phyloP scores from a whole-genome alignment of 2,888 invertebrate genomes.

The Amblyteles armatorius region DNA sequence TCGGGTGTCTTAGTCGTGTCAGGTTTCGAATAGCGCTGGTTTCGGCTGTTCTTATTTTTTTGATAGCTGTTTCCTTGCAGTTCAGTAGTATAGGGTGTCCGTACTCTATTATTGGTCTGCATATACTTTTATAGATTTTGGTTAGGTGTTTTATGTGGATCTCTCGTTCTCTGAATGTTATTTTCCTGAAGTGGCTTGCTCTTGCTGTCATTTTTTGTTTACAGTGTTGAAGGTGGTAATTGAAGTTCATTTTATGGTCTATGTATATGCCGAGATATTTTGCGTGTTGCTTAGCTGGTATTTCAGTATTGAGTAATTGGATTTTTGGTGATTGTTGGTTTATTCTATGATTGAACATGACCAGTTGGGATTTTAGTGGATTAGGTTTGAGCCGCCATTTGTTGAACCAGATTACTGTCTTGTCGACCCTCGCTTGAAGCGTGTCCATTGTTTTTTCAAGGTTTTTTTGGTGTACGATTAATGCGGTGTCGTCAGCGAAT shows the following conservation, averaged over 20 bases:
- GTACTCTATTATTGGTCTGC: not conserved
- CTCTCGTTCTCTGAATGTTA: not conserved
- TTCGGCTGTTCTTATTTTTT: not conserved
- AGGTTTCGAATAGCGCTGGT: not conserved
- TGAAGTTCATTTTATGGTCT: slow-evolving; percentile 3
- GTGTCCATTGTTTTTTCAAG: no score
- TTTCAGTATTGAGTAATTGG: no score
- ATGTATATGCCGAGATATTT: not conserved
- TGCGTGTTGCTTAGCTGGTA: no score
- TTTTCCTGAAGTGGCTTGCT: not conserved
- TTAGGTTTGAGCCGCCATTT: slow-evolving; percentile 16
- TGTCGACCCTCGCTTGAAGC: not conserved
- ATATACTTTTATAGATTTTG: no score
- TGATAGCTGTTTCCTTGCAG: not conserved
- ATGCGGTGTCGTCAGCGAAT: slow-evolving; percentile 45
- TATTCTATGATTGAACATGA: no score
- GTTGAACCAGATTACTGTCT: slow-evolving; percentile 10
- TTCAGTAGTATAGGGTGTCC: not conserved
- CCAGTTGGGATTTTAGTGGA: slow-evolving; percentile 51
- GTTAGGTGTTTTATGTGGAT: slow-evolving; percentile 16
- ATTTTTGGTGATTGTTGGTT: no score
- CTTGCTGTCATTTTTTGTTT: not conserved
- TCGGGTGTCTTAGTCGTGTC: not conserved
- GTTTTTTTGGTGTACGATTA: slow-evolving; percentile 17
- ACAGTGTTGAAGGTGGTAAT: not conserved